Evolutionary conservation across 1,140 invertebrate species (phyloP).

Genomic region (Aplysia californica): DNA sequence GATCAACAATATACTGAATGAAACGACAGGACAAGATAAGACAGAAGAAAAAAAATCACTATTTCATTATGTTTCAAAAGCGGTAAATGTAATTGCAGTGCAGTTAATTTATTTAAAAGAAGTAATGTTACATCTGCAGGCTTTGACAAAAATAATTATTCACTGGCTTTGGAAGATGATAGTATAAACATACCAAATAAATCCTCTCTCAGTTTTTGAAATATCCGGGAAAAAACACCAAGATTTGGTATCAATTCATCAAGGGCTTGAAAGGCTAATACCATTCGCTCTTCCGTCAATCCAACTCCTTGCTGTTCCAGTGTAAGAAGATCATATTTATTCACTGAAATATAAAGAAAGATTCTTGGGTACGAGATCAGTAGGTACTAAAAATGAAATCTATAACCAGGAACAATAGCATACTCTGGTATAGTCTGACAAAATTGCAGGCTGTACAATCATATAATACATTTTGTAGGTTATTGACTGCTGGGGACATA

Average conservation of each 20-base stretch:
- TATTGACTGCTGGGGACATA: not conserved
- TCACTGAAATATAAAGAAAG: conserved; percentile 44
- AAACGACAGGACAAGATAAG: too few species aligned
- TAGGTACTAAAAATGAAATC: not conserved
- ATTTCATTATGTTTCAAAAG: too few species aligned
- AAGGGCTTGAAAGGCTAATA: conserved; percentile 59
- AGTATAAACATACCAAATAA: conserved; percentile 51
- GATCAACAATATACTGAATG: too few species aligned
- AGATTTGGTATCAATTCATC: conserved; percentile 63
- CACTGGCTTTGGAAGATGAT: too few species aligned
- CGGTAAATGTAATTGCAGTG: too few species aligned
- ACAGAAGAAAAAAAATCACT: too few species aligned
- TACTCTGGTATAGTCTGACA: not conserved
- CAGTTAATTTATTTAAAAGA: too few species aligned
- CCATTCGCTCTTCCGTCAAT: conserved; percentile 56
- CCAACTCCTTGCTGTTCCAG: conserved; percentile 44
- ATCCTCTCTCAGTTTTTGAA: conserved; percentile 58
- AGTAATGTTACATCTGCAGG: too few species aligned
- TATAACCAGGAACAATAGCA: not conserved
- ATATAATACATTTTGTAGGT: not conserved
- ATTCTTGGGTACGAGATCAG: not conserved
- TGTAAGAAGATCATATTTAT: conserved; percentile 59
- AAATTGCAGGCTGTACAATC: not conserved
- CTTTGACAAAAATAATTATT: too few species aligned
- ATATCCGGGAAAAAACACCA: conserved; percentile 60